Evolutionary conservation across 2,888 invertebrate species (phyloP), one percentile per base, ranked within the genome.

Genomic region (Cantharis flavilabris): DNA sequence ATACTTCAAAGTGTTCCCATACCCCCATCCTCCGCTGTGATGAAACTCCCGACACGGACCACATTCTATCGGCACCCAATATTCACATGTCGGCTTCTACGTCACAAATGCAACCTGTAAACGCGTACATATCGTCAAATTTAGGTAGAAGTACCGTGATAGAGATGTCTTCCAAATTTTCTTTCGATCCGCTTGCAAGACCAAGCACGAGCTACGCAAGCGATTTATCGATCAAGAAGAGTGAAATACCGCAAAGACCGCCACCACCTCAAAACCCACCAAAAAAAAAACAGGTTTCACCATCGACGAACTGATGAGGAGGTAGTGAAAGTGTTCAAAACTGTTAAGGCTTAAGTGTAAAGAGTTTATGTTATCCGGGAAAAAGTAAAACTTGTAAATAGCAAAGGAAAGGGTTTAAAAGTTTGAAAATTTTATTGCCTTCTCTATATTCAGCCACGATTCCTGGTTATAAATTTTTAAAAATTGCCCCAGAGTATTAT

Each of bases 261-360:
- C 91, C 91, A 65, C 90, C 91, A 0, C 91, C 91, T 67, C 90
- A 91, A 0, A 90, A 90, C 82, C 92, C 93, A 10, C 91, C 94
- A 2, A 90, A 90, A 82, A 90, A 82, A 94, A 94, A 84, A 95
- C 95, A 85, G 96, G 96, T 16, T 96, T 96, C 88, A 96, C 96
- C 86, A 96, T 96, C 90, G 96, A 96, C 85, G 96, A 96, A 83
- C 96, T 96, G 82, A 96, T 96, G 96, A 92, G 96, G 85, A 94
- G 96, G 88, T 95, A 91, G 91, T 86, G 80, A 80, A 64, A 49
- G 49, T 49, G 49, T 49, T 49, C 49, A 49, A n/a, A 49, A 49
- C 7, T n/a, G 7, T 49, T 49, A n/a, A 49, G 49, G 49, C n/a
- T 13, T 33, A 33, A 33, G 13, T 33, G 33, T 49, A n/a, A 49